Evolutionary conservation across 1,140 invertebrate genomes (phyloP), one percentile per base, ranked within the genome.

Genomic region (Drosophila asahinai): DNA sequence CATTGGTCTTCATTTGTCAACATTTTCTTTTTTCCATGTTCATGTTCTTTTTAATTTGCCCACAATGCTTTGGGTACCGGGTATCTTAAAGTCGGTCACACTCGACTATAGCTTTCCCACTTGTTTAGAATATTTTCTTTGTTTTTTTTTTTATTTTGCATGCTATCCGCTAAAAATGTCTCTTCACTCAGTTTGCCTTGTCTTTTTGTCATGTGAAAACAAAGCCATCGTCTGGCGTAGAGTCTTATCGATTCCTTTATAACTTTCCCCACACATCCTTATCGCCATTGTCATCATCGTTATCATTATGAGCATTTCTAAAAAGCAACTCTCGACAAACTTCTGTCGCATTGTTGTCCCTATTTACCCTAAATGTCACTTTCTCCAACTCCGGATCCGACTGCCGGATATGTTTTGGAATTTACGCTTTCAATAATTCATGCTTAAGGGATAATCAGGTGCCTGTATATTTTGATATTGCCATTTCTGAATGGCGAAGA

Each of bases 381-480:
- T 19, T 30, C 27, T 55, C 36, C 48, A 43, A 17, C 27, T 55
- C 19, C 55, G 27, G 19, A 48, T 57, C 8, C 79, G 45, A 58
- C 51, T 83, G 68, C 80, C 68, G 66, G 42, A 67, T 75, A 66
- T 80, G 84, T 63, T 78, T 83, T 66, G 86, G 86, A 86, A 89
- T 90, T 89, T 89, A 90, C 81, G 86, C 82, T 89, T 90, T 90
- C 86, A 89, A 89, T 89, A 90, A 89, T 89, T 89, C 86, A 89
- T 86, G 86, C 86, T 89, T 89, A 89, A 90, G 75, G 86, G 86
- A 89, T 89, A 89, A 89, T 89, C 86, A 86, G 86, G 78, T 82
- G 86, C 82, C 90, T 90, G 86, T 89, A 86, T 82, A 89, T 89
- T 89, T 89, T 90, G 81, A 89, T 89, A 90, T 90, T 90, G 81